These are phyloP conservation scores for Lagorchestes hirsutus DNA, from an alignment of 2,797 vertebrate species.

Conservation along the genomic window DNA sequence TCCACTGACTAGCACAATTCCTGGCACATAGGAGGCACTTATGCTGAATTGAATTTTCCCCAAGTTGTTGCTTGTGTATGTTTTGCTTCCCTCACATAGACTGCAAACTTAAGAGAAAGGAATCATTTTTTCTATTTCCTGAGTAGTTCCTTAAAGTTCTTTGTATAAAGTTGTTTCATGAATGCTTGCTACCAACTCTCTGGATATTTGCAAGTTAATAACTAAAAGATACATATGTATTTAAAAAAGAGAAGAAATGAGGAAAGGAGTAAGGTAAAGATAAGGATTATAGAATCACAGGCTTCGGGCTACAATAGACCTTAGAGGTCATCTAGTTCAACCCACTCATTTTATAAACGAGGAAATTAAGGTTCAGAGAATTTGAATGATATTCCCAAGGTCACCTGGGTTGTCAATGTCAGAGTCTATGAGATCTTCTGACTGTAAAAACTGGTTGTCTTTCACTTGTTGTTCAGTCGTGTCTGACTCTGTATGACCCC, in stretches of 20 bases:
- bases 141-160: background rate
- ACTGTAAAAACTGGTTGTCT: no score
- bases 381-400: background rate
- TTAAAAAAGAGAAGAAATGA: background rate
- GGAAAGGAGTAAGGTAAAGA: background rate
- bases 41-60: background rate
- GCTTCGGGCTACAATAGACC: background rate
- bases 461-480: background rate
- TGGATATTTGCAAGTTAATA: background rate
- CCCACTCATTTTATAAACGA: background rate
- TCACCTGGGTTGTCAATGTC: background rate
- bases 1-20: background rate
- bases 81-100: background rate
- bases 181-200: background rate
- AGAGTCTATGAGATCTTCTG: background rate
- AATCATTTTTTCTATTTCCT: background rate
- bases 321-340: background rate
- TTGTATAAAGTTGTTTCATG: background rate
- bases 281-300: background rate
- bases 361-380: background rate
- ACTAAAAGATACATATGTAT: background rate
- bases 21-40: background rate
- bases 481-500: background rate
- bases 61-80: background rate
- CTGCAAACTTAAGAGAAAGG: background rate